A percentile compares a stretch with the other conserved stretches of the same genome.
phyloP scores from a whole-genome alignment of 2,888 invertebrate genomes.

The Phania funesta region DNA sequence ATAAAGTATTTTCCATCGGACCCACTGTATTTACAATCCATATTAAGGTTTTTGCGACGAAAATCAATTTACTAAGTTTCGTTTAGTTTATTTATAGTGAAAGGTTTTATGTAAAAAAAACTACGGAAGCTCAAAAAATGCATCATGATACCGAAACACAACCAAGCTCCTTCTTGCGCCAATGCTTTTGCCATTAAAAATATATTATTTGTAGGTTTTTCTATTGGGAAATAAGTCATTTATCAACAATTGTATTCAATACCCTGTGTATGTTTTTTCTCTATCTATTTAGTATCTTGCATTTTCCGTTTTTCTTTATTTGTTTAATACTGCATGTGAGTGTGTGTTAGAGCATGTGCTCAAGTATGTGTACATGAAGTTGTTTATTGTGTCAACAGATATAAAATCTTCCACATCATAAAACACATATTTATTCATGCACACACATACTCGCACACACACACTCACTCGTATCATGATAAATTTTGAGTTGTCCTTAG shows the following conservation, averaged over 20 bases:
- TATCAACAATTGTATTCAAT: slow-evolving; percentile 51
- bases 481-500: slow-evolving; percentile 13
- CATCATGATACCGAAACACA: slow-evolving; percentile 7
- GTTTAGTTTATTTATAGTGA: slow-evolving; percentile 21
- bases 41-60: slow-evolving; percentile 30
- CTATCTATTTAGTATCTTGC: not conserved
- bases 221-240: slow-evolving; percentile 58
- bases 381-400: slow-evolving; percentile 60
- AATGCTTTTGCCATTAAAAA: slow-evolving; percentile 40
- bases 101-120: not conserved
- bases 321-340: not conserved
- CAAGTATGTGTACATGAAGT: slow-evolving; percentile 41
- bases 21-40: not conserved
- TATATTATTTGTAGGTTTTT: slow-evolving; percentile 39
- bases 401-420: slow-evolving; percentile 54
- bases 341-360: too few species aligned
- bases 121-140: not conserved
- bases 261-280: not conserved
- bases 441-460: not conserved
- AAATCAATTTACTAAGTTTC: slow-evolving; percentile 48
- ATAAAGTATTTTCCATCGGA: not conserved
- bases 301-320: not conserved
- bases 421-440: slow-evolving; percentile 1
- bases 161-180: not conserved
- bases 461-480: slow-evolving; percentile 8